Base-by-base conservation (phyloP, 2,888 invertebrate genomes). In the Aplocera efformata region DNA sequence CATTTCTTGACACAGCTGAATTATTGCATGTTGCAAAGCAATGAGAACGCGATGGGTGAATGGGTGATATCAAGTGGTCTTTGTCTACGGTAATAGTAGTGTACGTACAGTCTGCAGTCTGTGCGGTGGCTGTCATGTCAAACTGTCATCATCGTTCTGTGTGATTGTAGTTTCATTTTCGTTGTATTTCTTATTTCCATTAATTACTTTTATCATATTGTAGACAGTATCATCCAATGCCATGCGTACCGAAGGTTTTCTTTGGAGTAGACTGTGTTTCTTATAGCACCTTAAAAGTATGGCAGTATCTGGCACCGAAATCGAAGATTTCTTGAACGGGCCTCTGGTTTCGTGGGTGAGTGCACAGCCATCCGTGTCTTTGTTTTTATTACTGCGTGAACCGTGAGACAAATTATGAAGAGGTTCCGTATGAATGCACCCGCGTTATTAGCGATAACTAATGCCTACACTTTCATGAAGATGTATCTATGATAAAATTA, bases 321-420 rank as follows among this genome's bases (percentile, higher is more conserved):
- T 95, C 63, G 94, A 96, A 73, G 94, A 95, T 72, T 94, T 96
- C 81, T 90, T 96, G 76, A 91, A 92, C 73, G 95, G 95, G 68
- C 94, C 95, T 67, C 89, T 96, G 58, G 94, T 96, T 65, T 93
- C 93, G 78, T 96, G 96, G 96, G 96, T 96, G 90, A 91, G 91
- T 90, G 80, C 77, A 78, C 79, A 83, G 66, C 68, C 62, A 77
- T 77, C 71, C 64, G 66, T 74, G 67, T 67, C 69, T 65, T 56
- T 63, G 67, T 67, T 72, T 72, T 73, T 77, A 67, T 68, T 63
- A 63, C 62, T 56, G 62, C 63, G 67, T 71, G 67, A 56, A 70
- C 67, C 75, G 74, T 78, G 74, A 72, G 72, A 75, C 71, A 65
- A 71, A 72, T 65, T 69, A 65, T 63, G 53, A 41, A 58, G 50